These are phyloP conservation scores for Danio choprae DNA, from an alignment of 2,797 vertebrate species.

Conservation along the genomic window DNA sequence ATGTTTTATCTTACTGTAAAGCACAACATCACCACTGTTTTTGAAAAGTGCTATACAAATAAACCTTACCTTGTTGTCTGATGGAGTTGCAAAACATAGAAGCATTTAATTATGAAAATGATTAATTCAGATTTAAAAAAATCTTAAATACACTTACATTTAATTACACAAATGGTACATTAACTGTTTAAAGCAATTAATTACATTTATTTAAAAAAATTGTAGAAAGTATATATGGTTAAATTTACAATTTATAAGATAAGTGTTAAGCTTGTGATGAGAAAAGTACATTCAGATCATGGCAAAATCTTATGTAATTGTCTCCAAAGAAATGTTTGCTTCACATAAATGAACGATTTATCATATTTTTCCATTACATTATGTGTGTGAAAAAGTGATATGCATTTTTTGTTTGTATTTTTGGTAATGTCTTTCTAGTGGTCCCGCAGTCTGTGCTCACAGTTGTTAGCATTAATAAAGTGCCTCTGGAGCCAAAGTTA, in stretches of 20 bases:
- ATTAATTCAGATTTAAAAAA: too few relatives aligned
- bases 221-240: background rate
- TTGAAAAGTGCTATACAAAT: too few relatives aligned
- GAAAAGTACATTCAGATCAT: background rate
- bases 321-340: background rate
- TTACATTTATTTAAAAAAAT: background rate
- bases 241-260: background rate
- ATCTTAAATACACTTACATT: background rate
- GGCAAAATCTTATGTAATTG: background rate
- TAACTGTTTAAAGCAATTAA: background rate
- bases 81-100: background rate
- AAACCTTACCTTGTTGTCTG: background rate
- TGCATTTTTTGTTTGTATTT: background rate
- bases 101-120: too few relatives aligned
- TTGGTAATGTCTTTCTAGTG: background rate
- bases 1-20: too few relatives aligned
- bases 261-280: background rate
- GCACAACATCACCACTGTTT: too few relatives aligned
- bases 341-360: background rate
- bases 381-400: background rate
- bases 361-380: too few relatives aligned
- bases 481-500: constrained; percentile 34
- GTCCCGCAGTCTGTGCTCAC: constrained; percentile 2
- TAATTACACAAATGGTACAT: background rate
- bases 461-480: constrained; percentile 25